A percentile compares a stretch with the other conserved stretches of the same genome.
Conservation (phyloP, 2,888 invertebrate species). For the Halocaridina rubra region DNA sequence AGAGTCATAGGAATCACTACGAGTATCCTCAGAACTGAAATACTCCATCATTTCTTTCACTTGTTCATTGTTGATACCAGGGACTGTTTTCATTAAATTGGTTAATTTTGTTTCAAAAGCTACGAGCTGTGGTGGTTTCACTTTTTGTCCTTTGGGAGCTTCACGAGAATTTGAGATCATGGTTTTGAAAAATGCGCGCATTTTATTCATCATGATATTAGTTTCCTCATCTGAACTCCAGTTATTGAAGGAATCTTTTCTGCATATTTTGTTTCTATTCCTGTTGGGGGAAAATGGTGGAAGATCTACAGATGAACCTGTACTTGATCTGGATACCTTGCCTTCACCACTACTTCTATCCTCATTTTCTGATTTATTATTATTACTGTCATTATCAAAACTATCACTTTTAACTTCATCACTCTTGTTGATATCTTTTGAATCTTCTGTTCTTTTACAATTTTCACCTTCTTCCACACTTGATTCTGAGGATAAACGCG, state of each 20-base stretch:
- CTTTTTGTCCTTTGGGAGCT: conserved; percentile 47
- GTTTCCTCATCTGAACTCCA: conserved; percentile 96
- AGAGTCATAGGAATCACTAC: conserved; percentile 93
- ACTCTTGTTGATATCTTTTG: conserved; percentile 15
- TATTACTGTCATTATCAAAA: conserved; percentile 66
- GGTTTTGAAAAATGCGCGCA: conserved; percentile 91
- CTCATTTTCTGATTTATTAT: conserved; percentile 71
- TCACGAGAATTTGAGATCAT: conserved; percentile 77
- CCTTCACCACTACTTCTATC: conserved; percentile 56
- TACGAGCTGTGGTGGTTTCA: conserved; percentile 84
- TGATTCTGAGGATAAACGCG: conserved; percentile 59
- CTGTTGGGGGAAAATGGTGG: conserved; percentile 69
- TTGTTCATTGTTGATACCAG: conserved; percentile 89
- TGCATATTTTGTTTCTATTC: conserved; percentile 73
- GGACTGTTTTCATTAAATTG: conserved; percentile 91
- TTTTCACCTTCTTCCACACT: conserved; percentile 46
- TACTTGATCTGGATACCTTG: conserved; percentile 62
- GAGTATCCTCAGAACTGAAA: conserved; percentile 90
- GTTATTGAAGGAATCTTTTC: conserved; percentile 92
- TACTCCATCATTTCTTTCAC: conserved; percentile 93
- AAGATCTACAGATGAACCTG: conserved; percentile 66
- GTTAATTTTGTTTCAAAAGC: conserved; percentile 92
- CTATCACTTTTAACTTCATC: conserved; percentile 64
- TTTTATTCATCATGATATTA: conserved; percentile 94
- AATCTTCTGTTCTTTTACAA: conserved; percentile 64